Evolutionary conservation across 2,888 invertebrate species (phyloP), one percentile per base, ranked within the genome.

Genomic region (Cepaea hortensis): DNA sequence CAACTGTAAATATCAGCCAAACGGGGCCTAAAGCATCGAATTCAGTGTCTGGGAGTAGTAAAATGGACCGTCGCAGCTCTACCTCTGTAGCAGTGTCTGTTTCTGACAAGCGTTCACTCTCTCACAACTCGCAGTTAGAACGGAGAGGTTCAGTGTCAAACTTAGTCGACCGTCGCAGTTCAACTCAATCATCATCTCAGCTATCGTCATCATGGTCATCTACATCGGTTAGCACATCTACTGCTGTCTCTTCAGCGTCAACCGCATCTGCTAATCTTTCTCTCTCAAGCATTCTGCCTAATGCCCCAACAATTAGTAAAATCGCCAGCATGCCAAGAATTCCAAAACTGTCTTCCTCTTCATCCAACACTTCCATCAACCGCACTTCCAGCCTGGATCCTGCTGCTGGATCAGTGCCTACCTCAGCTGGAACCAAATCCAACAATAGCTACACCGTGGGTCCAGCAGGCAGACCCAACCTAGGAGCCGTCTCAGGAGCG

Each of bases 311-410:
- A 84, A 90, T 90, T 20, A 91, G 91, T 88, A 92, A 91, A 68
- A 90, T 93, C 20, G 91, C 92, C 15, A 92, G 91, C 87, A 89
- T 93, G 82, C 92, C 92, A 20, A 90, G 91, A 75, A 93, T 93
- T 85, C 92, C 92, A 48, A 92, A 92, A 88, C 87, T 91, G 72
- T 90, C 91, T 80, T 90, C 91, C 84, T 88, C 90, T n/a, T 87
- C 90, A 3, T 87, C 77, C n/a, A 87, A 81, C 68, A 81, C 87
- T 65, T 87, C 84, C 75, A 81, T 87, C 70, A 87, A 76, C 48
- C 87, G 87, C 55, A 87, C 87, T 50, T 87, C 87, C 3, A 87
- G 87, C 80, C 61, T 87, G 11, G 87, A 87, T 81, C 87, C 87
- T 81, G 84, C 46, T n/a, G 55, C 84, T 62, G 87, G 84, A 9